Base-by-base conservation (phyloP, 2,797 vertebrate genomes). In the Urocyon cinereoargenteus region DNA sequence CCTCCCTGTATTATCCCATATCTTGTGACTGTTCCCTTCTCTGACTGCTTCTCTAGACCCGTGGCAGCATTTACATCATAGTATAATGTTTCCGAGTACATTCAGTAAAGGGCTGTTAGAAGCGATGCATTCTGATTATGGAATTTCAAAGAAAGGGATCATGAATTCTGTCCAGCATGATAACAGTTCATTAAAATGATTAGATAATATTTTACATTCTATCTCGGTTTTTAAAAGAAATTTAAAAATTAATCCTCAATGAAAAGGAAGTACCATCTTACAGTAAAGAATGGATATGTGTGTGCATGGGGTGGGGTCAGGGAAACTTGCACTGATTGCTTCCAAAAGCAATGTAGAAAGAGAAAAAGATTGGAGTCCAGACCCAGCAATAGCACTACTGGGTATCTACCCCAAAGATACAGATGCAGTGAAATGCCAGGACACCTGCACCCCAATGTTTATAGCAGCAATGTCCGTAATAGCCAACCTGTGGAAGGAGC, bases 161-260 rank as follows among this genome's bases (percentile, higher is more conserved):
- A 62, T 36, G 26, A 82, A 68, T 82, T 97, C 68, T 81, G 49
- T 73, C 31, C 24, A 82, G 16, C 24, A 64, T 57, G 62, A 68
- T 79, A 62, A 91, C 15, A 78, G 88, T 91, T 90, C 68, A 45
- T 86, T 91, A 83, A 53, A 85, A 93, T 79, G 21, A 34, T 85
- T 68, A 89, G 55, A 98, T 91, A 64, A 72, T 94, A 94, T 86
- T 94, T 87, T 94, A 73, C 18, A 31, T 94, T 59, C 10, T 89
- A 10, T 59, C 55, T 55, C 66, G 19, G 77, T 86, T 94, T 49
- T 18, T 10, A 28, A 95, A 89, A 91, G 21, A 40, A 62, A 66
- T 64, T 91, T 11, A 45, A 51, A 94, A 77, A 55, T 91, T 53
- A 91, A 72, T 94, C 31, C 14, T 94, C 34, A 59, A 4, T 57